Evolutionary conservation across 2,888 invertebrate genomes (phyloP).

Genomic region (Amorpha juglandis): DNA sequence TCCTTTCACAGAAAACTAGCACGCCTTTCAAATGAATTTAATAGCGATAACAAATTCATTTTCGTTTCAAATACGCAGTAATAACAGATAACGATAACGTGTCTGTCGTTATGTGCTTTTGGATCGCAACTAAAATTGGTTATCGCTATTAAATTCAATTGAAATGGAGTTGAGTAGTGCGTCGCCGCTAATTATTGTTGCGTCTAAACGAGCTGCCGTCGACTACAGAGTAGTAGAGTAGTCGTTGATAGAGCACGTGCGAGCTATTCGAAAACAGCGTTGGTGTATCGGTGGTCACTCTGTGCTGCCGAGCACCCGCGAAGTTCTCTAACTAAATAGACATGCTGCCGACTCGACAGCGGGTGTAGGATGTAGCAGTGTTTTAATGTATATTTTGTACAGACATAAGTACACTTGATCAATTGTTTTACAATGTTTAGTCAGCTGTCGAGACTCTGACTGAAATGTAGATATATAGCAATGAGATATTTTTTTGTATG

Average conservation of each 20-base stretch:
- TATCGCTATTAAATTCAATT: no score
- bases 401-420: conserved; percentile 31
- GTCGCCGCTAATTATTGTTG: not conserved
- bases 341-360: not conserved
- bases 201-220: no score
- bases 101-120: no score
- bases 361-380: conserved; percentile 9
- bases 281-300: not conserved
- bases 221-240: not conserved
- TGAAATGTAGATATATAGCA: conserved; percentile 40
- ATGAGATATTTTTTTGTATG: conserved; percentile 31
- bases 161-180: not conserved
- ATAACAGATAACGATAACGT: no score
- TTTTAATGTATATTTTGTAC: conserved; percentile 42
- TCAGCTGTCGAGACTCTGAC: conserved; percentile 36
- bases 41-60: no score
- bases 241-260: not conserved
- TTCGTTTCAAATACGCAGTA: no score
- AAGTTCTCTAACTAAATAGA: no score
- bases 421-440: conserved; percentile 31
- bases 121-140: no score
- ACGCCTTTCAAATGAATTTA: no score
- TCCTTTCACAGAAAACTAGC: not conserved
- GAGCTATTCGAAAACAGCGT: no score
- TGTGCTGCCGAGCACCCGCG: not conserved